Conservation (phyloP, 2,888 invertebrate species). For the Tipula helvola region DNA sequence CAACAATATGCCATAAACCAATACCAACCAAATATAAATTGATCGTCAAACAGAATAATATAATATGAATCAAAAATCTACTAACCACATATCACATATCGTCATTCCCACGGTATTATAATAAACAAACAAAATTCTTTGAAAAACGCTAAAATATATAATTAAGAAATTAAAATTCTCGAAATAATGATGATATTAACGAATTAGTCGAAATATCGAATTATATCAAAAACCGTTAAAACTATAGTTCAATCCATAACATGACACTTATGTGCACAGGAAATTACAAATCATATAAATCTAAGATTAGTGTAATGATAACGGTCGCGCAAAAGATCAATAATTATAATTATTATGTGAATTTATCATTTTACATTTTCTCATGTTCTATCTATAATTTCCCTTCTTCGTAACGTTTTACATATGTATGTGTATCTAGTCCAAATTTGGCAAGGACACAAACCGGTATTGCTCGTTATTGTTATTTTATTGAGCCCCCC, state of each 20-base stretch:
- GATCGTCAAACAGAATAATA: neutral
- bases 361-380: neutral
- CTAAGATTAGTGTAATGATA: neutral
- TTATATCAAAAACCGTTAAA: neutral
- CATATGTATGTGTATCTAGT: neutral
- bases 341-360: neutral
- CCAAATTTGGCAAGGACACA: neutral
- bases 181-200: neutral
- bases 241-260: neutral
- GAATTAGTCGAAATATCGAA: neutral
- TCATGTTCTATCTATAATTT: neutral
- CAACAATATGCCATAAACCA: slow-evolving; percentile 26
- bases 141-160: neutral
- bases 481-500: no score
- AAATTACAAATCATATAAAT: neutral
- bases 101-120: neutral
- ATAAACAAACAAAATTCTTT: neutral
- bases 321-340: neutral
- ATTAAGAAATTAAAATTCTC: neutral
- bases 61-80: neutral
- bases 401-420: neutral
- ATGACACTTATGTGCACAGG: neutral
- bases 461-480: neutral
- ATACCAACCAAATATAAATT: neutral
- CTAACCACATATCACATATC: neutral